Evolutionary conservation across 2,888 invertebrate species (phyloP).

Genomic region (Drosophila mettleri): DNA sequence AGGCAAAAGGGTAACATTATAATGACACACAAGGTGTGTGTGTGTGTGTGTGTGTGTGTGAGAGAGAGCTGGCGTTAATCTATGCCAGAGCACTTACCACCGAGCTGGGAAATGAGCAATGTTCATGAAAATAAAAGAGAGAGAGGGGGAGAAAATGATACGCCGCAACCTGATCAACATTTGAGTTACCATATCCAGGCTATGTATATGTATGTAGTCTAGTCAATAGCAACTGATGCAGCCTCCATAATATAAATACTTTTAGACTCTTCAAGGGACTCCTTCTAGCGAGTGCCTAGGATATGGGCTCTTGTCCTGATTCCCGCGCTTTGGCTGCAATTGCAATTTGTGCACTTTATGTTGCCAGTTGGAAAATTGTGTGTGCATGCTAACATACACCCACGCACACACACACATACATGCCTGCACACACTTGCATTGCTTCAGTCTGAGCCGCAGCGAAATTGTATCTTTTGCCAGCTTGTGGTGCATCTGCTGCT

Average conservation of each 20-base stretch:
- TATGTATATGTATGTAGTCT: neutral
- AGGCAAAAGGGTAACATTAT: constrained; percentile 30
- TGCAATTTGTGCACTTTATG: constrained; percentile 76
- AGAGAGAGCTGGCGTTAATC: constrained; percentile 39
- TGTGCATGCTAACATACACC: constrained; percentile 28
- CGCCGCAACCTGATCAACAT: neutral
- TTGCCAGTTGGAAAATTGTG: constrained; percentile 60
- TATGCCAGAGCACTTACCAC: constrained; percentile 25
- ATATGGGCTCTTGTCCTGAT: constrained; percentile 55
- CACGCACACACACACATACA: constrained; percentile 19
- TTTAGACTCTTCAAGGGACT: constrained; percentile 7
- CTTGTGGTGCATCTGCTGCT: constrained; percentile 48
- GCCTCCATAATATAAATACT: neutral
- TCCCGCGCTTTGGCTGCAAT: constrained; percentile 66
- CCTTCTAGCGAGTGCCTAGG: constrained; percentile 10
- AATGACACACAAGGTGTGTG: constrained; percentile 34
- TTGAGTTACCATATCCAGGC: neutral
- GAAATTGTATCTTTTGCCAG: constrained; percentile 70
- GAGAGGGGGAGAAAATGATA: neutral
- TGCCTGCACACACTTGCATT: constrained; percentile 15
- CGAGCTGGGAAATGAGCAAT: constrained; percentile 8
- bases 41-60: constrained; percentile 1
- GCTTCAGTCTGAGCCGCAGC: constrained; percentile 32
- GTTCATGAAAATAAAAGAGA: neutral
- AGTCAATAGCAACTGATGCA: neutral